These are phyloP conservation scores for Spizella passerina DNA, from an alignment of 2,797 vertebrate genomes.

Conservation along the genomic window DNA sequence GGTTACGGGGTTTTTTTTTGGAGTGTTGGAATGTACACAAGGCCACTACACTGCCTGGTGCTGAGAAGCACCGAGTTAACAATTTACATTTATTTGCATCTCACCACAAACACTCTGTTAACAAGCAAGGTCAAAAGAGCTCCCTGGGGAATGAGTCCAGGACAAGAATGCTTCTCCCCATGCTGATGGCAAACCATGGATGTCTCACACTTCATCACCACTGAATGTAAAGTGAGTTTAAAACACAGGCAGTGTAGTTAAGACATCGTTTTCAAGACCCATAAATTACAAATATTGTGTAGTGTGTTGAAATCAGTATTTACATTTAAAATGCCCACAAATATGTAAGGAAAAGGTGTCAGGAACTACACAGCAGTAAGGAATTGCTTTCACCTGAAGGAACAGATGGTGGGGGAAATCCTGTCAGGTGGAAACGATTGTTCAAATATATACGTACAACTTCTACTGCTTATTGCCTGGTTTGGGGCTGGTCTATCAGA, in stretches of 20 bases:
- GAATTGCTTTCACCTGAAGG: background rate
- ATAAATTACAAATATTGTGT: background rate
- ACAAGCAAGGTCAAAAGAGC: background rate
- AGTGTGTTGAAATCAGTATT: background rate
- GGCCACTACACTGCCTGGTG: background rate
- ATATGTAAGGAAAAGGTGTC: background rate
- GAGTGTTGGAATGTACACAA: background rate
- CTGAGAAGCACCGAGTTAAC: background rate
- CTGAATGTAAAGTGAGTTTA: background rate
- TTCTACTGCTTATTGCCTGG: background rate
- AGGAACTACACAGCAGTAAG: background rate
- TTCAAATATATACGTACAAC: background rate
- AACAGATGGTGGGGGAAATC: background rate
- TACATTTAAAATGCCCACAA: background rate
- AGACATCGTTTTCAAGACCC: background rate
- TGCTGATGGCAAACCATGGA: background rate
- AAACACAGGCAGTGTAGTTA: background rate
- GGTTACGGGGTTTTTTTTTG: background rate
- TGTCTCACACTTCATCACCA: background rate
- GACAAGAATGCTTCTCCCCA: background rate
- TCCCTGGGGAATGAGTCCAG: background rate
- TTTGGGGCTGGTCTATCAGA: background rate
- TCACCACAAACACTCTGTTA: background rate
- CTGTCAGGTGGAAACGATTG: background rate
- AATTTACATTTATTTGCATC: background rate